phyloP scores from a whole-genome alignment of 2,888 invertebrate species.

The Lissonota sp. region DNA sequence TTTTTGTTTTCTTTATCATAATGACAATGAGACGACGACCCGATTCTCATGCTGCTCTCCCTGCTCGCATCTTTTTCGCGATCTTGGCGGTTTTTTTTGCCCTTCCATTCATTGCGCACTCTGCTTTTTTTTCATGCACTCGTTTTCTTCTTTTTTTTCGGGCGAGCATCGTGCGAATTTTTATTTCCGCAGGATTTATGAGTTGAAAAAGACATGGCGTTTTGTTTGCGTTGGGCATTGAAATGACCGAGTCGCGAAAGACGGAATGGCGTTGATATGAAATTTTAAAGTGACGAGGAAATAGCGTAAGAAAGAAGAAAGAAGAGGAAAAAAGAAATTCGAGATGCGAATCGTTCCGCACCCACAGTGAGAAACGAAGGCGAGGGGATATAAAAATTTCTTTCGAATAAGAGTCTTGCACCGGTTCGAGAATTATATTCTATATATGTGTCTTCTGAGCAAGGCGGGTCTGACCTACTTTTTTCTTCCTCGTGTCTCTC shows the following conservation, averaged over 20 bases:
- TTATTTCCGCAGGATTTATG: conserved; percentile 17
- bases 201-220: not conserved
- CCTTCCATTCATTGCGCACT: conserved; percentile 2
- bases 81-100: conserved; percentile 12
- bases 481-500: conserved; percentile 74
- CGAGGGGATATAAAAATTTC: conserved; percentile 31
- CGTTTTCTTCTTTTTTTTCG: conserved; percentile 61
- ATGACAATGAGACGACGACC: conserved; percentile 72
- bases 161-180: conserved; percentile 41
- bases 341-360: conserved; percentile 33
- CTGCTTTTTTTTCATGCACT: conserved; percentile 25
- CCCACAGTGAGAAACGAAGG: not conserved
- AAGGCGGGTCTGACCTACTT: conserved; percentile 77
- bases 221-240: not conserved
- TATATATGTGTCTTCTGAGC: conserved; percentile 29
- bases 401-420: conserved; percentile 41
- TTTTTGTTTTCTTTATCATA: conserved; percentile 45
- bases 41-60: conserved; percentile 78
- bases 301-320: not conserved
- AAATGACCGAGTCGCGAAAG: conserved; percentile 5
- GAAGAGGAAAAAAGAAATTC: conserved; percentile 22
- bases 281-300: conserved; percentile 15
- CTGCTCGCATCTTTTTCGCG: conserved; percentile 5
- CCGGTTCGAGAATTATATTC: conserved; percentile 37
- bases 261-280: conserved; percentile 6